A percentile compares a stretch with the other conserved stretches of the same genome.
Conservation (phyloP, 2,888 invertebrate genomes). For the Autographa pulchrina region DNA sequence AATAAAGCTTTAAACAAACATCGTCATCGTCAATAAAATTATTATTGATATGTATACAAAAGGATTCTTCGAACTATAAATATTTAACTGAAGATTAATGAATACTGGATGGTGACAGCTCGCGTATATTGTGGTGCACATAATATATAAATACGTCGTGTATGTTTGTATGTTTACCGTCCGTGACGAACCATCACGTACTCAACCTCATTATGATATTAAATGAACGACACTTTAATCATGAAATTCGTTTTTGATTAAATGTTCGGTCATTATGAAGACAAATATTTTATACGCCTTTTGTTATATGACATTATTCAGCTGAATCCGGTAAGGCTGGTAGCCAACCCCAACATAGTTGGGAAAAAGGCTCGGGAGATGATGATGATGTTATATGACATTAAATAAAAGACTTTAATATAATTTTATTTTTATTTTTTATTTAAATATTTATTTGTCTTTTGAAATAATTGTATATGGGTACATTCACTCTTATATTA, state of each 20-base stretch:
- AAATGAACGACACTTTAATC: slow-evolving; percentile 10
- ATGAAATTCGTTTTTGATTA: neutral
- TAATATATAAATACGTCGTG: slow-evolving; percentile 13
- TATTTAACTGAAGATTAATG: slow-evolving; percentile 41
- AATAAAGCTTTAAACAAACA: neutral
- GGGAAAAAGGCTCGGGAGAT: too few species aligned
- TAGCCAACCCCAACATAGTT: too few species aligned
- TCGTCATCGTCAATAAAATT: neutral
- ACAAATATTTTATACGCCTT: neutral
- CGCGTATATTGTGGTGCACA: slow-evolving; percentile 21
- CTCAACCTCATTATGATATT: slow-evolving; percentile 35
- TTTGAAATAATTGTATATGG: too few species aligned
- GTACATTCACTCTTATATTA: too few species aligned
- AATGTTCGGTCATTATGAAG: neutral
- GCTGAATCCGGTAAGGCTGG: too few species aligned
- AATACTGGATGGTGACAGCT: slow-evolving; percentile 26
- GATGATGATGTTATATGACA: too few species aligned
- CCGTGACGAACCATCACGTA: slow-evolving; percentile 25
- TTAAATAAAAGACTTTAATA: too few species aligned
- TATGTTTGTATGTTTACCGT: slow-evolving; percentile 19
- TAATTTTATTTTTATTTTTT: too few species aligned
- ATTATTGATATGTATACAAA: neutral
- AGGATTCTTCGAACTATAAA: slow-evolving; percentile 13
- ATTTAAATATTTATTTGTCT: too few species aligned
- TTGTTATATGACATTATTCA: too few species aligned